phyloP scores from a whole-genome alignment of 2,797 vertebrate species.

The Neosilurus hyrtlii region DNA sequence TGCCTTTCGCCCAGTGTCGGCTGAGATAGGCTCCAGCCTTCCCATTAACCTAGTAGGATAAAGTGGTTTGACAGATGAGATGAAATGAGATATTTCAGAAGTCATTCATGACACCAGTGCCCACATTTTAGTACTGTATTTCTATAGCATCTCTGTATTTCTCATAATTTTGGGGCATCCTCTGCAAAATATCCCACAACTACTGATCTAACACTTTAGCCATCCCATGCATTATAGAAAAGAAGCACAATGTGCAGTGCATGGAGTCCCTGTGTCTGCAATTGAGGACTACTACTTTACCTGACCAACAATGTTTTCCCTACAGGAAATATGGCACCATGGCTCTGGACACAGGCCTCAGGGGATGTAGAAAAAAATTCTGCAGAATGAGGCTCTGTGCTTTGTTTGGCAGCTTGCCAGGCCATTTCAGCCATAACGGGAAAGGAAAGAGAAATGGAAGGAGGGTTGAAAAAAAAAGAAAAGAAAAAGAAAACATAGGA shows the following conservation, averaged over 20 bases:
- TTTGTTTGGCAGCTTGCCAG: conserved; percentile 69
- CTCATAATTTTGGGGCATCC: neutral
- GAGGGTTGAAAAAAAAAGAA: conserved; percentile 19
- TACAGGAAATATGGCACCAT: conserved; percentile 39
- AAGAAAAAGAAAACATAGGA: conserved; percentile 39
- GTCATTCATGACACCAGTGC: neutral
- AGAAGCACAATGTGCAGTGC: neutral
- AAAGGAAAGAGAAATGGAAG: conserved; percentile 54
- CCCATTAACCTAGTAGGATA: no score
- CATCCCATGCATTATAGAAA: neutral
- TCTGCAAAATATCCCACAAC: conserved; percentile 4
- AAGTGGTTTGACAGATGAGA: no score
- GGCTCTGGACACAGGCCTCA: conserved; percentile 45
- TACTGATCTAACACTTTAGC: conserved; percentile 3
- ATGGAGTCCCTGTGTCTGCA: neutral
- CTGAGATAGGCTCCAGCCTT: no score
- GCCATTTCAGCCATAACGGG: conserved; percentile 58
- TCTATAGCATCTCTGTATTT: neutral
- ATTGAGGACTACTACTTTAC: neutral
- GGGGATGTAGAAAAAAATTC: conserved; percentile 43
- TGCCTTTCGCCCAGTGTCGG: no score
- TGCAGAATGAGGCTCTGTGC: conserved; percentile 66
- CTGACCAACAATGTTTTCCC: conserved; percentile 17
- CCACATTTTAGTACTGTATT: neutral
- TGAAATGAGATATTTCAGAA: neutral